Base-by-base conservation (phyloP, 1,140 invertebrate species). In the Aleiodes sp. region DNA sequence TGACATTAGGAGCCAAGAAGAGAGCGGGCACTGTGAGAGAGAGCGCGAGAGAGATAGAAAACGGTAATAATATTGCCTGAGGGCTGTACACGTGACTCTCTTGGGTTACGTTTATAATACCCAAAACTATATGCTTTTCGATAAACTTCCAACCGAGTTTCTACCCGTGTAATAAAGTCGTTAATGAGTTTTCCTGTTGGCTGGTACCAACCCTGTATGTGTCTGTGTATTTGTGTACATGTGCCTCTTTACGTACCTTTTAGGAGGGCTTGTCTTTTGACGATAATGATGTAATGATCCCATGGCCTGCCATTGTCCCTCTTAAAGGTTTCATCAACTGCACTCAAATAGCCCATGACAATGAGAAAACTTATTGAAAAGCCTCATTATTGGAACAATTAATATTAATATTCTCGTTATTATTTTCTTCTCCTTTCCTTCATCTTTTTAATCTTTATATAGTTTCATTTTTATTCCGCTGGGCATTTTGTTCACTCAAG, bases 161-260 rank as follows among this genome's bases (percentile, higher is more conserved):
- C 59, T 71, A 52, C 52, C 46, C 39, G 60, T 69, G 41, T 72
- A 70, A 70, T 73, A 62, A 73, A 66, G 64, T 66, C 59, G 68
- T 65, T 73, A 73, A 70, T 67, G 71, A 73, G 68, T 70, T 70
- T 70, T 46, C 65, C 59, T 62, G 37, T 59, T 63, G 59, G 66
- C 46, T 63, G 7, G 57, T 19, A n/a, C 43, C 56, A 29, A 60
- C 16, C 26, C n/a, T n/a, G n/a, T n/a, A n/a, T n/a, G n/a, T n/a
- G n/a, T n/a, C n/a, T n/a, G n/a, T n/a, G n/a, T n/a, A n/a, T n/a
- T n/a, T n/a, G n/a, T n/a, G n/a, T n/a, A n/a, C n/a, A 14, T 24
- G 33, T 35, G 33, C 29, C 14, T 62, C 60, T 39, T 62, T 35
- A 35, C 35, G 60, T 37, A 33, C 60, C 62, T 64, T 64, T 46